Evolutionary conservation across 1,140 invertebrate species (phyloP).

Genomic region (Diprion similis): DNA sequence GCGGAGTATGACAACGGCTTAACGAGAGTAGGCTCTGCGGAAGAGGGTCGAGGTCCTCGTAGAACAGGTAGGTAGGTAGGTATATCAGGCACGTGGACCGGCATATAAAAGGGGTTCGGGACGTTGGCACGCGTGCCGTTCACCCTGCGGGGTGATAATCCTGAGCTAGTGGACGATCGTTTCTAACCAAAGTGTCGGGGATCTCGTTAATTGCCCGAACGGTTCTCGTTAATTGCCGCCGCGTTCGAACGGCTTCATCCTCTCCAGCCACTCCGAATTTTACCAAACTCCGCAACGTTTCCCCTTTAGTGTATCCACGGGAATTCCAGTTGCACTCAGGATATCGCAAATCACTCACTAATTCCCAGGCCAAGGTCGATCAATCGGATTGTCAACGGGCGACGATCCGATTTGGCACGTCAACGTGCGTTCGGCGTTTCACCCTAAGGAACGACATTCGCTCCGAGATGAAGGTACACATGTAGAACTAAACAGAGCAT

Average conservation of each 20-base stretch:
- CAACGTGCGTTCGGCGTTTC: too few relatives aligned
- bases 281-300: too few relatives aligned
- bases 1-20: background rate
- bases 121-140: background rate
- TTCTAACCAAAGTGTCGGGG: background rate
- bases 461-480: too few relatives aligned
- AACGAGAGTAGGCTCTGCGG: background rate
- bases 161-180: background rate
- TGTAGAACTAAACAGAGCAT: too few relatives aligned
- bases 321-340: background rate
- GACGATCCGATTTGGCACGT: too few relatives aligned
- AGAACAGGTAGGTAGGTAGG: background rate
- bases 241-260: too few relatives aligned
- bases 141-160: conserved; percentile 2
- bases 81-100: background rate
- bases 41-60: too few relatives aligned
- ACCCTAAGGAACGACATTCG: too few relatives aligned
- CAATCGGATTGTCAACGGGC: too few relatives aligned
- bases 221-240: background rate
- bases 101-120: background rate
- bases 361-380: too few relatives aligned
- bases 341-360: background rate
- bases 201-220: background rate
- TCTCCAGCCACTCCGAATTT: too few relatives aligned
- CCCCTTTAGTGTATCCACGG: too few relatives aligned